phyloP scores from a whole-genome alignment of 2,113 vertebrate species.

The Semicossyphus pulcher region DNA sequence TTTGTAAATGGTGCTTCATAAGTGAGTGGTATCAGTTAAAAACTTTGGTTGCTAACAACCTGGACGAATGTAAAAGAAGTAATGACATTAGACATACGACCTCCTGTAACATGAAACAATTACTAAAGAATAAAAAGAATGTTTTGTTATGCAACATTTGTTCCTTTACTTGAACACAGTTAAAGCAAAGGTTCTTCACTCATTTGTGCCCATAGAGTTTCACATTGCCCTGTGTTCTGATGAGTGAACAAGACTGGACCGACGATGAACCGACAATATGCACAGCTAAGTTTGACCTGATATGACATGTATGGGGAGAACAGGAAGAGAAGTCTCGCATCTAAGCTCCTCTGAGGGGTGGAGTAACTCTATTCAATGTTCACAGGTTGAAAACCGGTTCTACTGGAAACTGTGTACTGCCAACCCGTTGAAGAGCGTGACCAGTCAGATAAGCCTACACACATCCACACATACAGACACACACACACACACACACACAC shows the following conservation, averaged over 20 bases:
- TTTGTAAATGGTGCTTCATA: no score
- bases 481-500: conserved; percentile 7
- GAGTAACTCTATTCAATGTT: background rate
- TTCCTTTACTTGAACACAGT: no score
- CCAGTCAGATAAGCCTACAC: background rate
- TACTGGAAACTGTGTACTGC: background rate
- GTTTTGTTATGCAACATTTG: no score
- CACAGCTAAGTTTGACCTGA: background rate
- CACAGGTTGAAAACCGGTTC: conserved; percentile 10
- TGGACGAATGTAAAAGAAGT: no score
- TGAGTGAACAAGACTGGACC: no score
- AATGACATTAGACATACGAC: no score
- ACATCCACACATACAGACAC: background rate
- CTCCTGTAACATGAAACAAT: no score
- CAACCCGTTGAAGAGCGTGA: no score
- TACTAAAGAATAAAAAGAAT: no score
- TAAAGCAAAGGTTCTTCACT: background rate
- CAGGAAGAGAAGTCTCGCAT: no score
- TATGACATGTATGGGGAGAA: background rate
- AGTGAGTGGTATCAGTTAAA: no score
- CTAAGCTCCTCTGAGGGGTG: background rate
- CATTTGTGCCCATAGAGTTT: background rate
- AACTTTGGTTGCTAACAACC: no score
- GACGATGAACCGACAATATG: accelerated
- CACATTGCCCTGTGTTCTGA: background rate